A percentile compares a stretch with the other conserved stretches of the same genome.
Conservation (phyloP, 92 coral and sea anemone genomes). For the Montipora capitata region DNA sequence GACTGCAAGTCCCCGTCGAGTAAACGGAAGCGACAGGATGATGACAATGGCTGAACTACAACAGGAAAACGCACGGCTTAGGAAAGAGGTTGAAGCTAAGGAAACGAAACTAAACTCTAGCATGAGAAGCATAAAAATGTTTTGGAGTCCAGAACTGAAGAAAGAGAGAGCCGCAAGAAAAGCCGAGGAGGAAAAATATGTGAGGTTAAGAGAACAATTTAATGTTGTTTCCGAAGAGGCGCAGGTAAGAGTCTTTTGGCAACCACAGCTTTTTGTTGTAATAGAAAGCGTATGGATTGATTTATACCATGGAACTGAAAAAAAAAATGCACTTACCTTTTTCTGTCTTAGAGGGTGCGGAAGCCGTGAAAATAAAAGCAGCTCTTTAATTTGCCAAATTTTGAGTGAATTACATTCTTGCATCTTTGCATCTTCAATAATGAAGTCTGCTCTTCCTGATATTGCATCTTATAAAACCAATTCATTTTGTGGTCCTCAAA, state of each 20-base stretch:
- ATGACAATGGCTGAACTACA: conserved; percentile 77
- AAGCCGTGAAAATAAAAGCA: neutral
- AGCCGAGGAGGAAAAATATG: conserved; percentile 87
- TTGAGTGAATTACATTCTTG: neutral
- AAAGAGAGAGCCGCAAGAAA: conserved; percentile 98
- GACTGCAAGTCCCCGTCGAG: conserved; percentile 8
- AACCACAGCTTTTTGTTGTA: neutral
- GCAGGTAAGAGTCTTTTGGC: conserved; percentile 78
- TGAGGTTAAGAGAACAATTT: conserved; percentile 89
- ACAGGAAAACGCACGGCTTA: conserved; percentile 91
- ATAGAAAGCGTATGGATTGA: neutral
- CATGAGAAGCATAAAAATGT: conserved; percentile 97
- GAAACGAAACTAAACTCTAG: conserved; percentile 97
- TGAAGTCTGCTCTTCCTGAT: neutral
- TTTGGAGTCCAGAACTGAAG: conserved; percentile 99
- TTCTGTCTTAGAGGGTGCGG: conserved; percentile 21
- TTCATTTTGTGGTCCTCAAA: conserved; percentile 42
- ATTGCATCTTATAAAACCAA: conserved; percentile 19
- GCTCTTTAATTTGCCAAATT: neutral
- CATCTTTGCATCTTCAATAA: neutral
- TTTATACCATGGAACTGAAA: neutral
- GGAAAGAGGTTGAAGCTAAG: conserved; percentile 95
- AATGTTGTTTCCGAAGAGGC: conserved; percentile 90
- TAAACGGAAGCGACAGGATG: conserved; percentile 49
- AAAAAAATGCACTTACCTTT: neutral